Evolutionary conservation across 2,888 invertebrate genomes (phyloP), one percentile per base, ranked within the genome.

Genomic region (Timema podura): DNA sequence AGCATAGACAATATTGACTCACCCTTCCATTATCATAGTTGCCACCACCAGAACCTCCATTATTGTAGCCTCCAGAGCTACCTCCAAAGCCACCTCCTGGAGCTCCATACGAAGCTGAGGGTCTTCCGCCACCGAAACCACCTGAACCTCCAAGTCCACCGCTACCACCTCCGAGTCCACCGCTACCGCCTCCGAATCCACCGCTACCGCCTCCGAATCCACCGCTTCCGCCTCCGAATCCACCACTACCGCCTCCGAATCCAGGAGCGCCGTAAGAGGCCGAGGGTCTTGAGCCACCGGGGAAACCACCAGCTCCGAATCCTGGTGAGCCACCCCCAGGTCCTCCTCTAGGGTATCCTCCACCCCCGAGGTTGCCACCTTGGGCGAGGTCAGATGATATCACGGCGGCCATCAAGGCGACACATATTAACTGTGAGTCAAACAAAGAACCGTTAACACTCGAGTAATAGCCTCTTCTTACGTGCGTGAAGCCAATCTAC

Each of bases 231-330:
- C 30, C 30, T 30, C 30, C 30, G 30, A 30, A 3, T 30, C 30
- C 30, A 30, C 69, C 69, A 68, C 47, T 5, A 44, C 70, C 70
- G 11, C 73, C 72, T 5, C 54, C 64, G 48, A 64, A 64, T n/a
- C 65, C 69, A n/a, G 72, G 72, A 10, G 72, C 70, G 16, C 70
- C 72, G 61, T 72, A 72, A n/a, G 65, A 51, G 8, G 16, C n/a
- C 7, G 69, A 69, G n/a, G 69, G 69, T 16, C 70, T 64, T 10
- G 54, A 64, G 44, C 71, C 71, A 10, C 65, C 59, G 46, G 54
- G 46, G 11, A 59, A 65, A 47, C 68, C 47, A 5, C 71, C 68
- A 59, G 13, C 30, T 9, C 68, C 71, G 10, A 67, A 68, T 2
- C 64, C 54, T 30, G 30, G 30, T 30, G 30, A 30, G 30, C 30